Evolutionary conservation across 2,113 vertebrate species (phyloP).

Genomic region (Melanerpes formicivorus): DNA sequence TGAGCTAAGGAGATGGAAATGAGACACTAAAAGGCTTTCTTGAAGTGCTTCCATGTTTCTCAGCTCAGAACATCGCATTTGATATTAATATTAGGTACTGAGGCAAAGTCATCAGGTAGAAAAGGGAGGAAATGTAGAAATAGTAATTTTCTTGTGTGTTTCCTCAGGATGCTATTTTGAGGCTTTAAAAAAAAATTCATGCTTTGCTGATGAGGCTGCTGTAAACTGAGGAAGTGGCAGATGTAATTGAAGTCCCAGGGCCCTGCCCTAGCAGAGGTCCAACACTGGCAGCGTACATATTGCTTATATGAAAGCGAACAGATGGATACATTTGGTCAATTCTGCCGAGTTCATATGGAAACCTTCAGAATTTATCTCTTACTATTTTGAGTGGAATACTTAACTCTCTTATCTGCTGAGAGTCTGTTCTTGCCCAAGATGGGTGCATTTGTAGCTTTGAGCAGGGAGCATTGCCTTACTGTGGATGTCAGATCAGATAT

Average conservation of each 20-base stretch:
- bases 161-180: conserved; percentile 64
- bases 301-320: conserved; percentile 59
- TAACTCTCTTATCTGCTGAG: conserved; percentile 46
- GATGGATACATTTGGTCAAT: conserved; percentile 68
- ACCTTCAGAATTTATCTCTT: conserved; percentile 56
- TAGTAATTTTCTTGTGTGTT: conserved; percentile 54
- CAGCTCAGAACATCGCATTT: conserved; percentile 52
- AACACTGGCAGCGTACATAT: conserved; percentile 53
- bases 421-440: conserved; percentile 5
- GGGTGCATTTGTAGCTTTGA: conserved; percentile 14
- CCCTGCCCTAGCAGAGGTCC: conserved; percentile 64
- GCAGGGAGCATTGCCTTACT: not conserved
- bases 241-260: conserved; percentile 65
- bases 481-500: not conserved
- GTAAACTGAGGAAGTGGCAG: conserved; percentile 60
- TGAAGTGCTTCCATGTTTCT: conserved; percentile 49
- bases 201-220: conserved; percentile 58
- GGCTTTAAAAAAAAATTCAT: conserved; percentile 43
- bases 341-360: conserved; percentile 56
- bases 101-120: conserved; percentile 68
- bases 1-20: conserved; percentile 58
- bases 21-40: conserved; percentile 59
- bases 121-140: conserved; percentile 37
- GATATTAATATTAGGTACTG: conserved; percentile 66
- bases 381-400: conserved; percentile 55